These are phyloP conservation scores for Geotria australis DNA, from an alignment of 2,797 vertebrate species.

Conservation along the genomic window DNA sequence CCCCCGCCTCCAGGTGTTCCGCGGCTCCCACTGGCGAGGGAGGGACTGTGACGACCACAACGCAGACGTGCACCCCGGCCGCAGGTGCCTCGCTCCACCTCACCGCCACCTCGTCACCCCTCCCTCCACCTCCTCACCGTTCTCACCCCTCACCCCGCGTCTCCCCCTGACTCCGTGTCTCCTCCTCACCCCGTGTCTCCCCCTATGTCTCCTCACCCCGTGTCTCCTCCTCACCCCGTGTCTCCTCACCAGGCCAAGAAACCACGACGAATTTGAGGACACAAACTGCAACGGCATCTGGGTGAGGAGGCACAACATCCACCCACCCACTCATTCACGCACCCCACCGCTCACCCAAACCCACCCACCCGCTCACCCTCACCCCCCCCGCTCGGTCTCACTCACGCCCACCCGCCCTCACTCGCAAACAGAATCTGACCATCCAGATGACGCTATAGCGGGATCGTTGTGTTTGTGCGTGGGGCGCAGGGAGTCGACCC, in stretches of 20 bases:
- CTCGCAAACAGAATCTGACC: too few species aligned
- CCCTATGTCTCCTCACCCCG: too few species aligned
- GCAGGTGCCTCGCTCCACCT: constrained; percentile 10
- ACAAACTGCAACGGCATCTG: constrained; percentile 31
- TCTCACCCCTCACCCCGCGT: not conserved
- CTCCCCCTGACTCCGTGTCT: not conserved
- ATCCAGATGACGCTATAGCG: too few species aligned
- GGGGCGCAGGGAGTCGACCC: constrained; percentile 16
- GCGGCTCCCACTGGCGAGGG: constrained; percentile 26
- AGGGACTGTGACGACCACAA: constrained; percentile 16
- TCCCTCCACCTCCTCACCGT: not conserved
- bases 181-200: not conserved
- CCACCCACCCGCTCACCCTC: too few species aligned
- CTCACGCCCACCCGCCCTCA: not conserved
- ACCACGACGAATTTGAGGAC: constrained; percentile 16
- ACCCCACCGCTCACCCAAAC: too few species aligned
- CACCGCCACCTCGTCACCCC: not conserved
- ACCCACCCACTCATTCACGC: too few species aligned
- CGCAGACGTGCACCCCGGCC: constrained; percentile 11
- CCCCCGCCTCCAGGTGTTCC: constrained; percentile 11
- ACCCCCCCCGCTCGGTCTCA: not conserved
- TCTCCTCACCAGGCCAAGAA: constrained; percentile 8
- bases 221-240: not conserved
- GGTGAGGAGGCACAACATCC: constrained; percentile 11
- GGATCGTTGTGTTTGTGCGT: too few species aligned